Percentiles rank a stretch among this genome's conserved stretches.
Evolutionary conservation across 1,140 invertebrate genomes (phyloP).

Genomic region (Bombus picipes): DNA sequence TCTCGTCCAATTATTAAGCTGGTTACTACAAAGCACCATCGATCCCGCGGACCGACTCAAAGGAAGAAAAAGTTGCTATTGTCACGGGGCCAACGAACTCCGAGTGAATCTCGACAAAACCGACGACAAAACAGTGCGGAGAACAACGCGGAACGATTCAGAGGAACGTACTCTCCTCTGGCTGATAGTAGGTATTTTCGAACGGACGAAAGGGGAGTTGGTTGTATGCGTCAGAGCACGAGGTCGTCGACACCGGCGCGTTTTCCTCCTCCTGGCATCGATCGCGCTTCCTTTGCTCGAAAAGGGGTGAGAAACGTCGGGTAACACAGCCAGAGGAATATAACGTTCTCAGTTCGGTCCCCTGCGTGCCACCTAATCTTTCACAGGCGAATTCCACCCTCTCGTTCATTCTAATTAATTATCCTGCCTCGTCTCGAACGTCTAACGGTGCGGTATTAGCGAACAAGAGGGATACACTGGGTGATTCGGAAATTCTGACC

Average conservation of each 20-base stretch:
- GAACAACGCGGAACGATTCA: constrained; percentile 19
- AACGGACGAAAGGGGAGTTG: constrained; percentile 4
- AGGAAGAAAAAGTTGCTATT: not conserved
- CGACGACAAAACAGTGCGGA: not conserved
- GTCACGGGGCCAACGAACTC: not conserved
- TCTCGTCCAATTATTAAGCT: not conserved
- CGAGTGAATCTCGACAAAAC: not conserved
- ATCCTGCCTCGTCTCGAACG: not conserved
- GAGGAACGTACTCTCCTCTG: not conserved
- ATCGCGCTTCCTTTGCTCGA: constrained; percentile 45
- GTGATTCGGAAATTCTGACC: not conserved
- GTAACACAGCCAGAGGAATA: not conserved
- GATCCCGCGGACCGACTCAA: not conserved
- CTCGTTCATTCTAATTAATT: constrained; percentile 40
- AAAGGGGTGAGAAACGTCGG: not conserved
- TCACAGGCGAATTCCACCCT: not conserved
- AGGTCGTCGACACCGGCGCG: constrained; percentile 52
- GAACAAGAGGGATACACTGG: not conserved
- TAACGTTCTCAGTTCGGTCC: not conserved
- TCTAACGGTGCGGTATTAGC: not conserved
- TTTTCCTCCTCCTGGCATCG: constrained; percentile 48
- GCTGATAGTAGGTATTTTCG: constrained; percentile 13
- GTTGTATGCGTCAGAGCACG: constrained; percentile 37
- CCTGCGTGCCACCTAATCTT: constrained; percentile 8
- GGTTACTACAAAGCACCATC: not conserved